Evolutionary conservation across 2,113 vertebrate species (phyloP), one percentile per base, ranked within the genome.

Genomic region (Carlito syrichta): DNA sequence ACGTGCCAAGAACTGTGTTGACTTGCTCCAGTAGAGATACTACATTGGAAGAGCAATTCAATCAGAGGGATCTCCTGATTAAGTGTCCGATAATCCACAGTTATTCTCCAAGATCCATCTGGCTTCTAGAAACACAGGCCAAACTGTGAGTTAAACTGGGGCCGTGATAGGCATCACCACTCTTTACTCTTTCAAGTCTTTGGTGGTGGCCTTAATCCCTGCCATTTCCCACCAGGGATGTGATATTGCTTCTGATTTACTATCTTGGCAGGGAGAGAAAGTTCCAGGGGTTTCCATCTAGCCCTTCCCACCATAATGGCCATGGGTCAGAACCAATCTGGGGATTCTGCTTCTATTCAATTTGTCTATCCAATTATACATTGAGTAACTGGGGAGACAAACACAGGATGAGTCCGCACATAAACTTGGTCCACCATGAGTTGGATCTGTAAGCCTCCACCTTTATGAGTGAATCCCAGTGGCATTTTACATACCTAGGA

Each of bases 121-220:
- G 4, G 48, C n/a, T 14, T 25, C 84, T 2, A n/a, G n/a, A n/a
- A n/a, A 6, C 9, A 20, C 23, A 4, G n/a, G 16, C 16, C n/a
- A 5, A 11, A 2, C 48, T 14, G 8, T 1, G 13, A 54, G 66
- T 30, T 40, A 43, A 25, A 7, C 22, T 4, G 14, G 48, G n/a
- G 25, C 8, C 16, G 27, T 2, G 9, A 30, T 16, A 0, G 23
- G 32, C 45, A 66, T 43, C n/a, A 1, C 23, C 48, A 7, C 16
- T 23, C 48, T n/a, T 5, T 8, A 4, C 22, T 54, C n/a, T n/a
- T n/a, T n/a, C n/a, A n/a, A n/a, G n/a, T n/a, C 66, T 8, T 52
- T 12, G 2, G 19, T 8, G n/a, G 48, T 13, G 48, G n/a, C n/a
- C n/a, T n/a, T n/a, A n/a, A n/a, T n/a, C n/a, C 3, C 48, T 4